A percentile compares a stretch with the other conserved stretches of the same genome.
Conservation (phyloP, 2,113 vertebrate genomes). For the Bambusicola thoracicus region DNA sequence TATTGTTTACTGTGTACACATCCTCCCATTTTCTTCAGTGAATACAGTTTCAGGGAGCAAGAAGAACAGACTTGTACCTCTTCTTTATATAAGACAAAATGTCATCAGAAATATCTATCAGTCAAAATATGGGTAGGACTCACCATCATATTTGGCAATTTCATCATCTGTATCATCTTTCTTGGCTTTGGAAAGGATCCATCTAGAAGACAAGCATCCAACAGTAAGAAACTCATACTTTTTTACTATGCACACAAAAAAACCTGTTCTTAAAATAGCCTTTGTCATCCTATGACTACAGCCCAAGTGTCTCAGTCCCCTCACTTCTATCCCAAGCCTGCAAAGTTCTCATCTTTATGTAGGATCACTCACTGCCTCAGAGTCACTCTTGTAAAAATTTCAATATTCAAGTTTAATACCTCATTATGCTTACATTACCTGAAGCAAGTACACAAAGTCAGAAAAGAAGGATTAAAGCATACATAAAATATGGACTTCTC, state of each 20-base stretch:
- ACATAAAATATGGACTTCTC: background rate
- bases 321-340: background rate
- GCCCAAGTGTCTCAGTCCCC: background rate
- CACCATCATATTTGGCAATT: constrained; percentile 97
- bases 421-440: background rate
- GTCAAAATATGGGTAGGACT: constrained; percentile 35
- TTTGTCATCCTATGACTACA: background rate
- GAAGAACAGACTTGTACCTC: background rate
- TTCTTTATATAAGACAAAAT: background rate
- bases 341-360: background rate
- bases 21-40: background rate
- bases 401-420: background rate
- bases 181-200: constrained; percentile 95
- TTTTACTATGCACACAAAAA: background rate
- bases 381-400: fast-evolving
- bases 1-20: background rate
- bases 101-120: background rate
- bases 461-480: background rate
- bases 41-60: background rate
- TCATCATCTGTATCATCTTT: constrained; percentile 96
- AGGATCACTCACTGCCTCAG: background rate
- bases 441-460: background rate
- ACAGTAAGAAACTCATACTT: background rate
- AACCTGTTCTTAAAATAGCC: background rate
- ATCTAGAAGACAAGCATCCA: constrained; percentile 79